A percentile compares a stretch with the other conserved stretches of the same genome.
These are phyloP conservation scores for Itoplectis maculator DNA, from an alignment of 2,888 invertebrate species.

Conservation along the genomic window DNA sequence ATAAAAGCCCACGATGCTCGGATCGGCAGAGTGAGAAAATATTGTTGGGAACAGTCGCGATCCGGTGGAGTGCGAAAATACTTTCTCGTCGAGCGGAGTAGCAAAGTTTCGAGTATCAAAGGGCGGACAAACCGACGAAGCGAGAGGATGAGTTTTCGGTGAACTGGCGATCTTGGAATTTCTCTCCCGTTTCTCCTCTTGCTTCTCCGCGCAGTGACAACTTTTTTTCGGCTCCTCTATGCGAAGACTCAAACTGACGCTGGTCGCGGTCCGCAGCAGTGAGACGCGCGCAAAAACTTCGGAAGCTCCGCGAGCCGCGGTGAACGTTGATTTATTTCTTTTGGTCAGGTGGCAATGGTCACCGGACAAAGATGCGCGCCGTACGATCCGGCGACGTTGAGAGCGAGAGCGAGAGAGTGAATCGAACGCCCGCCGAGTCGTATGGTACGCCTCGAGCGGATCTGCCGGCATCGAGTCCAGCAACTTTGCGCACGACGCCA, in stretches of 20 bases:
- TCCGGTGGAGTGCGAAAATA: slow-evolving; percentile 9
- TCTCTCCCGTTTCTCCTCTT: slow-evolving; percentile 41
- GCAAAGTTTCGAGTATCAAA: slow-evolving; percentile 37
- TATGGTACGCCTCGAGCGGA: slow-evolving; percentile 12
- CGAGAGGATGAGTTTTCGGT: background rate
- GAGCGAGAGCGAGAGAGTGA: slow-evolving; percentile 17
- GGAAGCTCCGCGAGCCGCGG: slow-evolving; percentile 14
- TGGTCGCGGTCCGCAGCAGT: background rate
- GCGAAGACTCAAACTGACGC: slow-evolving; percentile 23
- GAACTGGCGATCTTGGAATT: background rate
- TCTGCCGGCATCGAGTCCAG: background rate
- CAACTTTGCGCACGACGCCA: slow-evolving; percentile 29
- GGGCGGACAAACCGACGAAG: slow-evolving; percentile 18
- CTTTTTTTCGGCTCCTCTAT: slow-evolving; percentile 14
- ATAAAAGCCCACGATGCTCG: background rate
- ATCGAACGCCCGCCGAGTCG: no score
- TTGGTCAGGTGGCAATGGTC: slow-evolving; percentile 24
- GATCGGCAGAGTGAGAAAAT: background rate
- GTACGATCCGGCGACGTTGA: slow-evolving; percentile 6
- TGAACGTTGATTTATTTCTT: slow-evolving; percentile 2
- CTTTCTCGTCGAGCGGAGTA: no score
- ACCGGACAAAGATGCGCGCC: background rate
- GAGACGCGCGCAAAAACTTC: slow-evolving; percentile 25
- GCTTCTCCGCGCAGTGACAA: slow-evolving; percentile 4
- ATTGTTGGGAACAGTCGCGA: slow-evolving; percentile 16